Evolutionary conservation across 2,113 vertebrate species (phyloP), one percentile per base, ranked within the genome.

Genomic region (Podarcis raffonei): DNA sequence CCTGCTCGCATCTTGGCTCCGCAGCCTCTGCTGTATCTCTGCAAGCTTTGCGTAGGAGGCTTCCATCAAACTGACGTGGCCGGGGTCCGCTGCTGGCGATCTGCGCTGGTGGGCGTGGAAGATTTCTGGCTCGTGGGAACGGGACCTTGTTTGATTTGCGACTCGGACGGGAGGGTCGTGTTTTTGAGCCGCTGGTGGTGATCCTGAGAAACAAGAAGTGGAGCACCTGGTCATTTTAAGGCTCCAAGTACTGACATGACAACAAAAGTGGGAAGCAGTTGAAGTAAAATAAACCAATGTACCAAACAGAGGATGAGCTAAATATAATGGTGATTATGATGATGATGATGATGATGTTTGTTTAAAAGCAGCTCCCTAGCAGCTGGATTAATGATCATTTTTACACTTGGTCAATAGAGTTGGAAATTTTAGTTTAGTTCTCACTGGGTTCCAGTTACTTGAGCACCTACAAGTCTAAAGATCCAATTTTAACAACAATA

Each of bases 91-190:
- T 15, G 97, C 95, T 88, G 97, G 98, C 39, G 98, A 96, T 92
- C 98, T 98, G 69, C 98, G 98, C 89, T 98, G 98, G 93, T 98
- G 97, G 85, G 95, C 68, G 23, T 98, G 98, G 91, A 97, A 96
- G 39, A 97, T 98, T 95, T 99, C 98, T 1, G 98, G 98, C 94
- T 99, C 99, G 0, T 99, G 99, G 87, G 99, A 99, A 94, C 98
- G 98, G 75, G 98, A 99, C 76, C 98, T 98, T 30, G 97, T 96
- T 93, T 98, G 98, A 95, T 98, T 98, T 90, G 97, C 96, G 75
- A 96, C 94, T 42, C 98, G 97, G 81, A 96, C 91, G 91, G 97
- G 97, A 88, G 97, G 97, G 88, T 98, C 98, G 27, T 98, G 96
- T 95, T 99, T 98, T 79, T 97, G 97, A 93, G 93, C 96, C 93